Percentiles rank a stretch among this genome's conserved stretches.
phyloP scores from a whole-genome alignment of 2,797 vertebrate species.

The Hephaestus fuliginosus region DNA sequence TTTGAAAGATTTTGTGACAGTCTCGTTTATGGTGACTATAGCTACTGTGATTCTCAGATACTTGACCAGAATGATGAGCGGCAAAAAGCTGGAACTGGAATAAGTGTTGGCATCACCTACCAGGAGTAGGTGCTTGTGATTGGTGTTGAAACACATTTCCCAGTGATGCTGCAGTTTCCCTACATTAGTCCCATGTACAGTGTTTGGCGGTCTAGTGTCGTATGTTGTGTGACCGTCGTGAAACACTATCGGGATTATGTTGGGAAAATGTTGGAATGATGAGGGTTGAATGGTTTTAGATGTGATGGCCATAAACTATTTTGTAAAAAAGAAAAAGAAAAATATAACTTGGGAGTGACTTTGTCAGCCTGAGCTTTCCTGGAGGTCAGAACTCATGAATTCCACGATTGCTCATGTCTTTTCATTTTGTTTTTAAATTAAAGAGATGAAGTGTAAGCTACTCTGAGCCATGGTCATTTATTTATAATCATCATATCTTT shows the following conservation, averaged over 20 bases:
- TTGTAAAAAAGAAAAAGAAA: slow-evolving; percentile 72
- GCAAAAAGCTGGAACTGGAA: slow-evolving; percentile 49
- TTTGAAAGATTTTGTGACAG: slow-evolving; percentile 26
- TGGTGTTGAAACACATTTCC: slow-evolving; percentile 37
- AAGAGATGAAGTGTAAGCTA: slow-evolving; percentile 66
- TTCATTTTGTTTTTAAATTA: slow-evolving; percentile 79
- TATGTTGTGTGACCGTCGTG: slow-evolving; percentile 34
- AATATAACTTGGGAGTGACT: slow-evolving; percentile 52
- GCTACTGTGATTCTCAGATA: slow-evolving; percentile 70
- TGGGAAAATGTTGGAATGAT: slow-evolving; percentile 42
- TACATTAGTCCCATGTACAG: slow-evolving; percentile 35
- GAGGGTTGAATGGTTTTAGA: slow-evolving; percentile 55
- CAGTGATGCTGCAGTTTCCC: slow-evolving; percentile 38
- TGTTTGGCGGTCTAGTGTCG: slow-evolving; percentile 32
- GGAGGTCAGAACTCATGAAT: slow-evolving; percentile 41
- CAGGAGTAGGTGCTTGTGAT: slow-evolving; percentile 70
- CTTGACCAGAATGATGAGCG: slow-evolving; percentile 63
- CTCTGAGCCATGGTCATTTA: slow-evolving; percentile 66
- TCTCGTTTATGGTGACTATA: slow-evolving; percentile 36
- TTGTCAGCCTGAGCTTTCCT: slow-evolving; percentile 78
- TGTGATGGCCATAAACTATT: slow-evolving; percentile 64
- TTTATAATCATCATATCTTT: slow-evolving; percentile 26
- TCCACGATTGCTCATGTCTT: slow-evolving; percentile 81
- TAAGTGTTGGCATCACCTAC: slow-evolving; percentile 61
- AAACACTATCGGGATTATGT: slow-evolving; percentile 33